A percentile compares a stretch with the other conserved stretches of the same genome.
Evolutionary conservation across 1,140 invertebrate genomes (phyloP).

Genomic region (Drosophila mayri): DNA sequence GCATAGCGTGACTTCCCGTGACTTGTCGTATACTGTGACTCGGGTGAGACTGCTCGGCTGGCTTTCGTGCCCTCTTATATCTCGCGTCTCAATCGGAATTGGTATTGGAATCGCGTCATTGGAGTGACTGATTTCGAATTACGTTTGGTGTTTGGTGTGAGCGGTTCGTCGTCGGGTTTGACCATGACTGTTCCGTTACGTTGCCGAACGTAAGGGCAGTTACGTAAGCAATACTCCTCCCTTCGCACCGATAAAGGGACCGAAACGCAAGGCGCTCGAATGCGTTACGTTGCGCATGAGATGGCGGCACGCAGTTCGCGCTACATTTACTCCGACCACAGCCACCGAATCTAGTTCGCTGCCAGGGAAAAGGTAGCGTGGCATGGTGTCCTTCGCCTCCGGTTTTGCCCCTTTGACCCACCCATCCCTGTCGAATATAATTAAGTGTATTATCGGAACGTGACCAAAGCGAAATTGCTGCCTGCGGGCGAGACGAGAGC

Average conservation of each 20-base stretch:
- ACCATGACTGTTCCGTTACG: slow-evolving; percentile 26
- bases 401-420: neutral
- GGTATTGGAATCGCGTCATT: slow-evolving; percentile 43
- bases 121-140: slow-evolving; percentile 39
- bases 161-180: neutral
- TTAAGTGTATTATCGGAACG: slow-evolving; percentile 79
- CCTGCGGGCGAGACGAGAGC: slow-evolving; percentile 39
- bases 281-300: slow-evolving; percentile 77
- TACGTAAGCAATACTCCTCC: slow-evolving; percentile 35
- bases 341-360: slow-evolving; percentile 67
- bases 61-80: slow-evolving; percentile 25
- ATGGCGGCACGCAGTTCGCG: slow-evolving; percentile 82
- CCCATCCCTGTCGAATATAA: slow-evolving; percentile 52
- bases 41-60: slow-evolving; percentile 33
- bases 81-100: slow-evolving; percentile 35
- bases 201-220: slow-evolving; percentile 24
- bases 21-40: slow-evolving; percentile 17
- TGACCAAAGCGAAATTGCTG: slow-evolving; percentile 77
- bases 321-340: slow-evolving; percentile 75
- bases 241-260: neutral
- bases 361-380: slow-evolving; percentile 51
- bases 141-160: slow-evolving; percentile 4
- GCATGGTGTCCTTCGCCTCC: neutral
- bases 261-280: slow-evolving; percentile 63
- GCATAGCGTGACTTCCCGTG: slow-evolving; percentile 8